Conservation (phyloP, 1,140 invertebrate genomes). For the Cryptotermes secundus region DNA sequence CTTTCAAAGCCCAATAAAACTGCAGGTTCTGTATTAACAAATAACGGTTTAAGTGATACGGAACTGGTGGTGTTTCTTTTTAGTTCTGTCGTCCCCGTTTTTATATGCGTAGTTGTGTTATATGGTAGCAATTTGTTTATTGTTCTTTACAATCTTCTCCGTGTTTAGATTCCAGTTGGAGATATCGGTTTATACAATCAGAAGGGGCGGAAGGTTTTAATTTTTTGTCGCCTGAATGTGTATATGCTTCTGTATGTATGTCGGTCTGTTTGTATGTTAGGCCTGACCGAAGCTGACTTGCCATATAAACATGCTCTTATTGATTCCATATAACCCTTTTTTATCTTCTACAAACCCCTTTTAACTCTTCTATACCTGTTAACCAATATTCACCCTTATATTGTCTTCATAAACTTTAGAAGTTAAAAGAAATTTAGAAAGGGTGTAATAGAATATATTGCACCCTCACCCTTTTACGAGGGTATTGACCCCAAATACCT, state of each 20-base stretch:
- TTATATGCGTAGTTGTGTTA: slow-evolving; percentile 9
- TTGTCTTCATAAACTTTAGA: slow-evolving; percentile 18
- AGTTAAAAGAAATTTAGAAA: slow-evolving; percentile 4
- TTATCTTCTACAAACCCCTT: neutral
- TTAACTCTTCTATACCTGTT: slow-evolving; percentile 9
- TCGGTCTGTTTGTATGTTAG: slow-evolving; percentile 7
- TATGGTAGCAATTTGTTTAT: slow-evolving; percentile 20
- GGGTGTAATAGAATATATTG: slow-evolving; percentile 19
- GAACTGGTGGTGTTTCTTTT: neutral
- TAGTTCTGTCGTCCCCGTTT: neutral
- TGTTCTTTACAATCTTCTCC: neutral
- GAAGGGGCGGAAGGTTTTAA: neutral
- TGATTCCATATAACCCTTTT: neutral
- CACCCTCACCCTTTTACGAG: neutral
- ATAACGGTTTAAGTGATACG: neutral
- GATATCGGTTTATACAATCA: neutral
- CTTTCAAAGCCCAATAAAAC: neutral
- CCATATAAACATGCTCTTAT: neutral
- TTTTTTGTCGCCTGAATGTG: neutral
- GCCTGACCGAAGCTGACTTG: neutral
- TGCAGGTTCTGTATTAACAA: neutral
- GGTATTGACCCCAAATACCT: neutral
- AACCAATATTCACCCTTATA: slow-evolving; percentile 8
- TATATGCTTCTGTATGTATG: neutral
- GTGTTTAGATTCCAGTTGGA: neutral